A percentile compares a stretch with the other conserved stretches of the same genome.
Evolutionary conservation across 2,113 vertebrate species (phyloP).

Genomic region (Vidua chalybeata): DNA sequence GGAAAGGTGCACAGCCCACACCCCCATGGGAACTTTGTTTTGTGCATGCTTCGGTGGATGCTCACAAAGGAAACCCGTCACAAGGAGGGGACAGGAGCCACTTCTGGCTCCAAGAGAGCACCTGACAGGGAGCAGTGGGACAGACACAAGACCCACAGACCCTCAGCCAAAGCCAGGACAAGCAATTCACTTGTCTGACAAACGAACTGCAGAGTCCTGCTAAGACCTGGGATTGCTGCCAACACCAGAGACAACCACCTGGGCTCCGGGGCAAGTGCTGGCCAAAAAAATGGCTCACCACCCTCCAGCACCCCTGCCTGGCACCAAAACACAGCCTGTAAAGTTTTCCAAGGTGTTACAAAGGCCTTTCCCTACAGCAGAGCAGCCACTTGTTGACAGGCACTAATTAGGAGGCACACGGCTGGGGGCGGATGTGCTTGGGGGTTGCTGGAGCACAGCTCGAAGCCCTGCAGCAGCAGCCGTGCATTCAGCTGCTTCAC

Average conservation of each 20-base stretch:
- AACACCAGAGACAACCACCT: not conserved
- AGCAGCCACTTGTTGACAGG: not conserved
- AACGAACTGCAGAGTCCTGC: not conserved
- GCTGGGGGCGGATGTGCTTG: rapidly evolving
- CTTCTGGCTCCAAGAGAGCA: not conserved
- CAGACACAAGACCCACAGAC: not conserved
- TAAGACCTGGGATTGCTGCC: not conserved
- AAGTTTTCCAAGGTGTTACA: not conserved
- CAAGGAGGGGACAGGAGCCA: not conserved
- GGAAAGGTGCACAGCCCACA: not conserved
- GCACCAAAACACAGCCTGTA: not conserved
- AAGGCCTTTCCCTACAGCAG: not conserved
- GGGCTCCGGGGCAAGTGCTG: not conserved
- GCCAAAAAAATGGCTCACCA: not conserved
- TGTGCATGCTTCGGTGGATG: rapidly evolving
- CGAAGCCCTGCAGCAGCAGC: not conserved
- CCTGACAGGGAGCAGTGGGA: not conserved
- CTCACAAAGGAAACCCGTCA: not conserved
- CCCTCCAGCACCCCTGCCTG: not conserved
- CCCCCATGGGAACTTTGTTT: not conserved
- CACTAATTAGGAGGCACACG: not conserved
- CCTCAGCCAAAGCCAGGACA: not conserved
- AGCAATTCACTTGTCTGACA: not conserved
- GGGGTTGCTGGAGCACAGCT: not conserved
- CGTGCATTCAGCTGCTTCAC: not conserved